Conservation (phyloP, 2,888 invertebrate species). For the Eristalis intricaria region DNA sequence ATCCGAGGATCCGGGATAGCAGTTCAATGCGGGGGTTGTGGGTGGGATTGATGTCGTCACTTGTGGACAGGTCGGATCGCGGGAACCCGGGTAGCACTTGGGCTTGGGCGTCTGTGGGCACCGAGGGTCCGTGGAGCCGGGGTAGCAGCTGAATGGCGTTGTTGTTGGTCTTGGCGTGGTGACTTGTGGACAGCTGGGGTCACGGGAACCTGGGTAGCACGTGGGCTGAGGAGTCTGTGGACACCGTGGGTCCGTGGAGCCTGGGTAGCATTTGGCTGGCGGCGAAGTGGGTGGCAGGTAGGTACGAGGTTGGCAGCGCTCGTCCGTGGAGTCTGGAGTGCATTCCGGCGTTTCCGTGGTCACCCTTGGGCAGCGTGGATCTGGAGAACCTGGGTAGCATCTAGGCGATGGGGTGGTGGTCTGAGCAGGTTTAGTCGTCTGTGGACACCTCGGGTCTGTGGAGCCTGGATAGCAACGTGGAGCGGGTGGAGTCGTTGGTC, state of each 20-base stretch:
- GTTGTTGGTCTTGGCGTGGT: conserved; percentile 28
- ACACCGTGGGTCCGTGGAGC: conserved; percentile 75
- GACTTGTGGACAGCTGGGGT: background rate
- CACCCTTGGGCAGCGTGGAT: conserved; percentile 78
- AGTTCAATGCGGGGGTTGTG: conserved; percentile 52
- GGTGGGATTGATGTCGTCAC: background rate
- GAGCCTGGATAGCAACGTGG: conserved; percentile 75
- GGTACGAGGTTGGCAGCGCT: conserved; percentile 24
- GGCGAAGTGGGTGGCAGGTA: conserved; percentile 66
- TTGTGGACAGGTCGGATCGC: conserved; percentile 73
- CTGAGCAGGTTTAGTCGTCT: conserved; percentile 73
- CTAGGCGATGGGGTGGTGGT: conserved; percentile 61
- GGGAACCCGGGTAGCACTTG: conserved; percentile 75
- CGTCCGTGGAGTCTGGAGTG: conserved; percentile 75
- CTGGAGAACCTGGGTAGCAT: conserved; percentile 79
- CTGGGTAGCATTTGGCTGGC: conserved; percentile 73
- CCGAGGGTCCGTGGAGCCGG: conserved; percentile 77
- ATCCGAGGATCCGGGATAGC: conserved; percentile 76
- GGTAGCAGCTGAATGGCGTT: conserved; percentile 74
- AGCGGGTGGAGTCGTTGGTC: conserved; percentile 64
- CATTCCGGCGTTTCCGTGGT: conserved; percentile 73
- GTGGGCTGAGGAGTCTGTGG: background rate
- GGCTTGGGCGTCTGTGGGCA: conserved; percentile 74
- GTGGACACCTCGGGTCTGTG: conserved; percentile 74
- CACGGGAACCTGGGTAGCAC: background rate